phyloP scores from a whole-genome alignment of 2,797 vertebrate species.

The Scolopax rusticola region DNA sequence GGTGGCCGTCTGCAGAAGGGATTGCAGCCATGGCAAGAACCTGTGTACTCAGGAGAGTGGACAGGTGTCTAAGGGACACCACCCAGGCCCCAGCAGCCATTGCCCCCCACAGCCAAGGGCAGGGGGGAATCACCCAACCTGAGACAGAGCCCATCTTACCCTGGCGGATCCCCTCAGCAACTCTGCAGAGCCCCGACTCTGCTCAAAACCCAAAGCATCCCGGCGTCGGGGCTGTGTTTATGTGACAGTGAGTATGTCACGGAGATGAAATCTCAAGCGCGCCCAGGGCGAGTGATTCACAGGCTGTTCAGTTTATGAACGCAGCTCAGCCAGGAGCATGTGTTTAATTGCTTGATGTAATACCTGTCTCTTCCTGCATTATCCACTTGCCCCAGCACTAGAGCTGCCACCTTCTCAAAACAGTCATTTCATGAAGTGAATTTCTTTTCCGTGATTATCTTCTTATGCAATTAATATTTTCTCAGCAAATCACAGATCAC shows the following conservation, averaged over 20 bases:
- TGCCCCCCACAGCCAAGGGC: neutral
- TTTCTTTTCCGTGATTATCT: slow-evolving; percentile 31
- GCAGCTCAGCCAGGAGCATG: slow-evolving; percentile 3
- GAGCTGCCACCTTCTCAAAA: slow-evolving; percentile 28
- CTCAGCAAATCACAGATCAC: neutral
- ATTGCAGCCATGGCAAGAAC: neutral
- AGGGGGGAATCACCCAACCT: neutral
- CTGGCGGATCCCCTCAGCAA: neutral
- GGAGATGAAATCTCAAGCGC: neutral
- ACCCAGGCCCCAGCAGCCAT: neutral
- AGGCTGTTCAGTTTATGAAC: slow-evolving; percentile 19
- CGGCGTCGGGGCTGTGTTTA: neutral
- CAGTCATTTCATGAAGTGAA: slow-evolving; percentile 22
- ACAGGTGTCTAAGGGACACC: neutral
- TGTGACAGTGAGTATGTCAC: neutral
- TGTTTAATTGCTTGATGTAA: slow-evolving; percentile 51
- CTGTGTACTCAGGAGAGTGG: neutral
- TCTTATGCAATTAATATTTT: slow-evolving; percentile 51
- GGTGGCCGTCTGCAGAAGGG: no score
- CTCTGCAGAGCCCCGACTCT: neutral
- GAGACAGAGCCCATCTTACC: neutral
- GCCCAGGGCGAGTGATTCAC: neutral
- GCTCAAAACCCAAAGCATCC: neutral
- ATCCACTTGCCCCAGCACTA: slow-evolving; percentile 47
- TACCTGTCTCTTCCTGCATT: neutral